Percentiles rank a stretch among this genome's conserved stretches.
phyloP scores from a whole-genome alignment of 1,140 invertebrate species.

The Cydia strobilella region DNA sequence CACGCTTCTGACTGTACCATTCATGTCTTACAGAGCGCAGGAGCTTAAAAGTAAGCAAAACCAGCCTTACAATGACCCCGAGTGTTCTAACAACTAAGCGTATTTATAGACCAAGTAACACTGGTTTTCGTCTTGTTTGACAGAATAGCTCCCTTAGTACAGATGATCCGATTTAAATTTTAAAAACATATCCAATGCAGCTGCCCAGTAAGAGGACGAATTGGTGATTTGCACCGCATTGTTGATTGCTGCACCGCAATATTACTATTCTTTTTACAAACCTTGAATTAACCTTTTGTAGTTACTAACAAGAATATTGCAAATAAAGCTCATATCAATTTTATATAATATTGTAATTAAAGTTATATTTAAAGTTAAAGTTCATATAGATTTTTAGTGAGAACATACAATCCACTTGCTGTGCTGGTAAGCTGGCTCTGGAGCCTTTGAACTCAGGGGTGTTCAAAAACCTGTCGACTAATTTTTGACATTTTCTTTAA shows the following conservation, averaged over 20 bases:
- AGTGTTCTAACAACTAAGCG: neutral
- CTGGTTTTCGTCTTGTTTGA: neutral
- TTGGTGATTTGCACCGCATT: conserved; percentile 15
- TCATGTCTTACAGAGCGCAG: neutral
- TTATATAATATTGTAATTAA: no score
- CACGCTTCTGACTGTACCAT: neutral
- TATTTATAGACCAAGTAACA: neutral
- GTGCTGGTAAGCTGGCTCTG: no score
- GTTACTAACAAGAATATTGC: neutral
- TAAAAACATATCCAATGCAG: conserved; percentile 25
- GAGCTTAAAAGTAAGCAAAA: no score
- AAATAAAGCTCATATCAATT: no score
- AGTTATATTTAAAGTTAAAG: no score
- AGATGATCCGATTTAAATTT: conserved; percentile 31
- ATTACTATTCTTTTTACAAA: neutral
- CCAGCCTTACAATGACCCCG: neutral
- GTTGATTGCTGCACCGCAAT: conserved; percentile 20
- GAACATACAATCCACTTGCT: no score
- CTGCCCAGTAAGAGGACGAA: conserved; percentile 18
- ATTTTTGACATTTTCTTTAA: no score
- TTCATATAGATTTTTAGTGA: no score
- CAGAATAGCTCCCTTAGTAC: neutral
- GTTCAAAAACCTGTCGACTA: no score
- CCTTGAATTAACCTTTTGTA: neutral
- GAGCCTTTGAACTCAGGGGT: no score